These are phyloP conservation scores for Piscicola geometra DNA, from an alignment of 2,888 invertebrate genomes.

Conservation along the genomic window DNA sequence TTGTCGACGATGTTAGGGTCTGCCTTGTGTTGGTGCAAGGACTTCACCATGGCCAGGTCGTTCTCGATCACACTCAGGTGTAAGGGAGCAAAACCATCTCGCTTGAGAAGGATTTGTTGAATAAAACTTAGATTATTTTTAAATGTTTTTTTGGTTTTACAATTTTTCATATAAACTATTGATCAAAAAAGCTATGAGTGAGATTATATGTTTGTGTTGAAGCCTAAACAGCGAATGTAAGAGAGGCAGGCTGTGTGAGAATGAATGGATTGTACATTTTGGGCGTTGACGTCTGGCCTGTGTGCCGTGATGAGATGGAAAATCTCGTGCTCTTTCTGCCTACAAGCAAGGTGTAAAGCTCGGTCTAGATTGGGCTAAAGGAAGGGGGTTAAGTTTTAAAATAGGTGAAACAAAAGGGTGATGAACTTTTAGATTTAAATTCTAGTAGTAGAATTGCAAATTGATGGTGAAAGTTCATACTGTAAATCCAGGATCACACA, in stretches of 20 bases:
- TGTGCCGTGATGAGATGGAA: slow-evolving; percentile 84
- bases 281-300: slow-evolving; percentile 82
- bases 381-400: not conserved
- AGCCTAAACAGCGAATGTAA: no score
- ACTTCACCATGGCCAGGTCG: slow-evolving; percentile 87
- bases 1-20: slow-evolving; percentile 90
- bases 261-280: slow-evolving; percentile 77
- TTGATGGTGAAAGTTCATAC: no score
- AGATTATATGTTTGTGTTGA: no score
- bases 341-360: slow-evolving; percentile 88
- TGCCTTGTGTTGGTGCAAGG: slow-evolving; percentile 88
- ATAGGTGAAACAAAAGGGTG: no score
- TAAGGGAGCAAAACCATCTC: slow-evolving; percentile 86
- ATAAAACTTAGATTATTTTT: no score
- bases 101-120: no score
- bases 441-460: no score
- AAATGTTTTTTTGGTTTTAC: no score
- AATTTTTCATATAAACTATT: no score
- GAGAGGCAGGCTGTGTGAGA: no score
- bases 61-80: slow-evolving; percentile 94
- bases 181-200: no score
- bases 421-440: no score
- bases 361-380: slow-evolving; percentile 72
- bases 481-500: not conserved
- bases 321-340: slow-evolving; percentile 86